Evolutionary conservation across 2,113 vertebrate species (phyloP), one percentile per base, ranked within the genome.

Genomic region (Chrysemys picta): DNA sequence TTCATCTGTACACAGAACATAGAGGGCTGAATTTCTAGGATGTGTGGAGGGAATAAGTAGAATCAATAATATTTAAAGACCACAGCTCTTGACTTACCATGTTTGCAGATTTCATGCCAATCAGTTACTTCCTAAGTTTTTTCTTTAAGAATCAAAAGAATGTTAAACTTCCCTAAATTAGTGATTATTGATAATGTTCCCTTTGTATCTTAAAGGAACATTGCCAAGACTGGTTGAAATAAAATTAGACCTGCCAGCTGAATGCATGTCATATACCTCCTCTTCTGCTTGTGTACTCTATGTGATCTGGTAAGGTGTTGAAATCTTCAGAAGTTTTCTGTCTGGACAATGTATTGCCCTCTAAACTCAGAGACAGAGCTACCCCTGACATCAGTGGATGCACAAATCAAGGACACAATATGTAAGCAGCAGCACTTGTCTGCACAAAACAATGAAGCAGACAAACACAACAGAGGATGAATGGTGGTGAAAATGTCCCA

Each of bases 381-480:
- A 52, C 47, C 62, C 53, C 21, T 4, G 42, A 22, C 22, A 21
- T 5, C 16, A 80, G 5, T 21, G 25, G 81, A 53, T 1, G 1
- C 86, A 17, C 25, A 82, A 25, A 47, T 91, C 69, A 45, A 24
- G 5, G 1, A 19, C 8, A 27, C 7, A 72, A 65, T 3, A 79
- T 1, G 5, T 21, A 83, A 84, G 2, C 1, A 89, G 22, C 35
- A 79, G 78, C 8, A 69, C 91, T 49, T 31, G 10, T 21, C 21
- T 35, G 4, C 14, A 6, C 53, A n/a, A 21, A 78, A n/a, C 42
- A 89, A 16, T 69, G 2, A 84, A 85, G 6, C 0, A 0, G 14
- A 80, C 10, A 12, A 72, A n/a, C 17, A 83, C 57, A 29, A 3
- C 27, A 25, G 6, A 1, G 1, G 10, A 47, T 21, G n/a, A 57